Percentiles rank a stretch among this genome's conserved stretches.
Conservation (phyloP, 1,140 invertebrate species). For the Thaumatotibia leucotreta region DNA sequence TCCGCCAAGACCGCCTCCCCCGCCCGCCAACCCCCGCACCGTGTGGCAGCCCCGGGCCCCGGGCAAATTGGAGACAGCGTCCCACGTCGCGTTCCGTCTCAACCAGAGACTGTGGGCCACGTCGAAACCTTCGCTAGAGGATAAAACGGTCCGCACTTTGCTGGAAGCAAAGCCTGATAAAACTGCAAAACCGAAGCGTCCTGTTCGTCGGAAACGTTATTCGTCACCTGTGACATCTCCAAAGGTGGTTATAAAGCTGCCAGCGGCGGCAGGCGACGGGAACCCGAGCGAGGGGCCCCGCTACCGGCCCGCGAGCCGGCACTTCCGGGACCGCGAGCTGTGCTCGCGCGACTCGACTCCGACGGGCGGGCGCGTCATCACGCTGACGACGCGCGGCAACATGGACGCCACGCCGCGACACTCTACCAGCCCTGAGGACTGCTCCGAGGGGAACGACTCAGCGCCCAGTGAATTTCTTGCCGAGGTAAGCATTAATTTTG, state of each 20-base stretch:
- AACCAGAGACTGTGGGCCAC: slow-evolving; percentile 13
- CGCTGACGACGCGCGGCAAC: slow-evolving; percentile 14
- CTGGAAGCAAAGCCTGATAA: too few species aligned
- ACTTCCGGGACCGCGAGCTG: slow-evolving; percentile 18
- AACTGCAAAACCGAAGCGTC: not conserved
- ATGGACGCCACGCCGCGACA: slow-evolving; percentile 48
- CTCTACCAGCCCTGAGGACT: slow-evolving; percentile 74
- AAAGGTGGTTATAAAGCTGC: slow-evolving; percentile 40
- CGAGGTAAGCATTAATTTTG: too few species aligned
- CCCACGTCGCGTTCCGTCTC: slow-evolving; percentile 32
- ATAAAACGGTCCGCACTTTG: too few species aligned
- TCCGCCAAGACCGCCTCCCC: slow-evolving; percentile 22
- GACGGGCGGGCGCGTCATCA: not conserved
- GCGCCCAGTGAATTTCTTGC: slow-evolving; percentile 84
- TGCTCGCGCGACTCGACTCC: slow-evolving; percentile 15
- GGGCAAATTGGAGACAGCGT: slow-evolving; percentile 32
- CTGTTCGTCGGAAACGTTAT: slow-evolving; percentile 41
- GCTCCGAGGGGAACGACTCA: slow-evolving; percentile 83
- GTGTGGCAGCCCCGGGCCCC: slow-evolving; percentile 28
- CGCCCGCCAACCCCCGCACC: slow-evolving; percentile 16
- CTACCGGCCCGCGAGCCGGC: not conserved
- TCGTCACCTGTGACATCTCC: slow-evolving; percentile 78
- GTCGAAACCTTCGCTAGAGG: not conserved
- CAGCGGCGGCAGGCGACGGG: slow-evolving; percentile 19
- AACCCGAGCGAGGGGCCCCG: not conserved